Evolutionary conservation across 2,888 invertebrate genomes (phyloP), one percentile per base, ranked within the genome.

Genomic region (Agrotis clavis): DNA sequence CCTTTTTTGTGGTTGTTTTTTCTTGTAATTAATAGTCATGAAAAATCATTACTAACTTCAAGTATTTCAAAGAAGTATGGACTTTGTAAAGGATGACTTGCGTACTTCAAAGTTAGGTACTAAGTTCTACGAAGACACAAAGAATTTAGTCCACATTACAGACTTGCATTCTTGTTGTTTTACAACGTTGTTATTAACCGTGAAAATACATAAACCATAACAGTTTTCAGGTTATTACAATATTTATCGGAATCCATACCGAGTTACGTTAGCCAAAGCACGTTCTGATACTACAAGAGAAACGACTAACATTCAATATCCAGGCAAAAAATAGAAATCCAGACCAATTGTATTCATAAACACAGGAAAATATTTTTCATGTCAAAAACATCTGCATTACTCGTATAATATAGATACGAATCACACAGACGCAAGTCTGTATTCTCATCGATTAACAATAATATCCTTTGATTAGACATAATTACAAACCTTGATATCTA

Each of bases 221-320:
- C 82, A 78, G 59, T 84, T 82, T 74, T 71, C 77, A 74, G 62
- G 63, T 74, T 83, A 79, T 71, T 73, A 71, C 65, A 76, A 78
- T 64, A 79, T 63, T 71, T 53, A 64, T 74, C 41, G 65, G 69
- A 79, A 79, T 53, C 47, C 53, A 62, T 41, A 53, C 48, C 14
- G 63, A n/a, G 47, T 59, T 50, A 57, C 68, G 59, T 45, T 72
- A 21, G 84, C 82, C 81, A 84, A 82, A 74, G 84, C 86, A 86
- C 85, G 84, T 84, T 77, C 62, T 57, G 30, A 60, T 63, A 56
- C 56, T 67, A 61, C 62, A 61, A 61, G 66, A 63, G 21, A 57
- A 30, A 59, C 53, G 60, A 62, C 16, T 62, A 71, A 73, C 48
- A 71, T 48, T 21, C 56, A 76, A 72, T 59, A 67, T 21, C 63